These are phyloP conservation scores for Lepidothrix coronata DNA, from an alignment of 2,113 vertebrate species.

Conservation along the genomic window DNA sequence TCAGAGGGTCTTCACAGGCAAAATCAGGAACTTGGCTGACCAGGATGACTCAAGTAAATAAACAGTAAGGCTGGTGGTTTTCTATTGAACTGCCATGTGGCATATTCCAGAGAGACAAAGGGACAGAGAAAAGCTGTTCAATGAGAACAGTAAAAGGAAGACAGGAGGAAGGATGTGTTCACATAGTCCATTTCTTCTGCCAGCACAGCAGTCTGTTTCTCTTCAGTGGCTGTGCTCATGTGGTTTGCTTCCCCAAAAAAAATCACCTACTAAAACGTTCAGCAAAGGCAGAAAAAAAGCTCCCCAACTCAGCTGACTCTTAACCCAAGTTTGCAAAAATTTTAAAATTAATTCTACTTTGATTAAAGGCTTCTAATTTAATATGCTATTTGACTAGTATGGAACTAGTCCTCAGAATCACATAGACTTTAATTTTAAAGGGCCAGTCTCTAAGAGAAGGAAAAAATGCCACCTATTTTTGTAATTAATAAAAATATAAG, in stretches of 20 bases:
- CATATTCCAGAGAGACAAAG: background rate
- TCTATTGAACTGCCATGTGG: background rate
- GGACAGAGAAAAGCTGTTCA: background rate
- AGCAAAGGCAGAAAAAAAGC: background rate
- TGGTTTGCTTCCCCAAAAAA: background rate
- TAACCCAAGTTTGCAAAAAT: background rate
- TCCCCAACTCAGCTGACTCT: background rate
- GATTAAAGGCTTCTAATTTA: background rate
- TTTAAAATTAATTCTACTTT: background rate
- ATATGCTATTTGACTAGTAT: background rate
- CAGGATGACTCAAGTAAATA: background rate
- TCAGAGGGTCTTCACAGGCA: background rate
- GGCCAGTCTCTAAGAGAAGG: background rate
- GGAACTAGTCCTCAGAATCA: background rate
- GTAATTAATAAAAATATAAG: background rate
- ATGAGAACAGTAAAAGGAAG: background rate
- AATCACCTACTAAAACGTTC: background rate
- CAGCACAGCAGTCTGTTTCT: background rate
- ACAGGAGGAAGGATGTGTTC: background rate
- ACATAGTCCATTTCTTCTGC: background rate
- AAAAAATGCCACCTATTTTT: background rate
- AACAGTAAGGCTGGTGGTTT: background rate
- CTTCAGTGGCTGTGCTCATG: background rate
- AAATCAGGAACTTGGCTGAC: background rate
- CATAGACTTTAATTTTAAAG: slow-evolving; percentile 19